Evolutionary conservation across 2,888 invertebrate genomes (phyloP).

Genomic region (Pterostichus niger): DNA sequence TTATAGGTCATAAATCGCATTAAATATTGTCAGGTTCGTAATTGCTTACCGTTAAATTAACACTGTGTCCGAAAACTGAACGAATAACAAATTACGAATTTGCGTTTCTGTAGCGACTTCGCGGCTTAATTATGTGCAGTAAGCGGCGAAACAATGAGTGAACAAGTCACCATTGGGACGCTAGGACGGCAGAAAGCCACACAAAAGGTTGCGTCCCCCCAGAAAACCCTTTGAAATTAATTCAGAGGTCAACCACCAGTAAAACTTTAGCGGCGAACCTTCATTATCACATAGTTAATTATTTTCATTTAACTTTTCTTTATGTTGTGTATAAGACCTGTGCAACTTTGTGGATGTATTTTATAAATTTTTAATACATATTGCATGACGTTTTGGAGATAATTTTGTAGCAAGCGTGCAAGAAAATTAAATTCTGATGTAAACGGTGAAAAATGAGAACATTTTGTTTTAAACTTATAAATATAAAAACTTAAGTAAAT

Average conservation of each 20-base stretch:
- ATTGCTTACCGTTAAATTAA: constrained; percentile 55
- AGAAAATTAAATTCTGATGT: too few relatives aligned
- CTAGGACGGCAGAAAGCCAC: too few relatives aligned
- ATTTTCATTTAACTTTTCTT: constrained; percentile 37
- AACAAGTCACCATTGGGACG: too few relatives aligned
- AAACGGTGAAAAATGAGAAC: too few relatives aligned
- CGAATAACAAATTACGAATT: not conserved
- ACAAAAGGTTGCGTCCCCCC: not conserved
- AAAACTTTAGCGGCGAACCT: constrained; percentile 25
- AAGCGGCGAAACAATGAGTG: too few relatives aligned
- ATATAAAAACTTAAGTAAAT: too few relatives aligned
- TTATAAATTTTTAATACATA: constrained; percentile 2
- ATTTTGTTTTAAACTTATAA: too few relatives aligned
- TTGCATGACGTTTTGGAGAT: not conserved
- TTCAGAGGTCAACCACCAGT: constrained; percentile 22
- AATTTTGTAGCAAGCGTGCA: not conserved
- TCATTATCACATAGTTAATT: constrained; percentile 36
- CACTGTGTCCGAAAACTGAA: constrained; percentile 10
- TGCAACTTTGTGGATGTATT: not conserved
- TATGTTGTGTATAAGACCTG: not conserved
- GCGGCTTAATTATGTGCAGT: too few relatives aligned
- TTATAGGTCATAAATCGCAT: constrained; percentile 53
- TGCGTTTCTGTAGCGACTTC: not conserved
- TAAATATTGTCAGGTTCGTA: constrained; percentile 57
- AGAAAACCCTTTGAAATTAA: constrained; percentile 33